These are phyloP conservation scores for Samia ricini DNA, from an alignment of 1,140 invertebrate species.

Conservation along the genomic window DNA sequence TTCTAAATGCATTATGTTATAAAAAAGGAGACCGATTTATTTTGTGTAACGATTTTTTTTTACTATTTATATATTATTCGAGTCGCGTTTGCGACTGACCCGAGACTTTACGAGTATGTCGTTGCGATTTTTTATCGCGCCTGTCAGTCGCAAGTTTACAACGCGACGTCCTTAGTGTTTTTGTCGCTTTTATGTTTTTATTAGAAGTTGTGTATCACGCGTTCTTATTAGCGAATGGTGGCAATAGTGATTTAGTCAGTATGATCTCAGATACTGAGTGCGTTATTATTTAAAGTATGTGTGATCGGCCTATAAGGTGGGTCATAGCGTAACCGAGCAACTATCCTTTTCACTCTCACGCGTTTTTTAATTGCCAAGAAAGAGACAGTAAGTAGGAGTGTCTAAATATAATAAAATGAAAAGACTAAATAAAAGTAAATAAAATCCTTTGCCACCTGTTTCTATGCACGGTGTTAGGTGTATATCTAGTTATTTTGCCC, in stretches of 20 bases:
- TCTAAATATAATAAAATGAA: too few relatives aligned
- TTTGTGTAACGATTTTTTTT: constrained; percentile 17
- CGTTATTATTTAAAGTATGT: neutral
- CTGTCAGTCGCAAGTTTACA: neutral
- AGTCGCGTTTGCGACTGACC: neutral
- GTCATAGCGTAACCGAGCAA: too few relatives aligned
- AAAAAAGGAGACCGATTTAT: constrained; percentile 10
- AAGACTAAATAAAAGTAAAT: neutral
- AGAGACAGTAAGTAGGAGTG: too few relatives aligned
- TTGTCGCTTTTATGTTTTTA: constrained; percentile 21
- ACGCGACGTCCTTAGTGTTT: neutral
- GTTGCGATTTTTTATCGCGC: neutral
- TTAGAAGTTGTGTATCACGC: constrained; percentile 7
- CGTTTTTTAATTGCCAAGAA: neutral
- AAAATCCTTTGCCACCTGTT: constrained; percentile 35
- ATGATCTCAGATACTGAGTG: constrained; percentile 49
- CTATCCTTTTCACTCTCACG: constrained; percentile 2
- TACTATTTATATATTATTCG: constrained; percentile 19
- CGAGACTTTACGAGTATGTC: neutral
- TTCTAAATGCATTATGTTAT: constrained; percentile 21
- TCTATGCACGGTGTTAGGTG: constrained; percentile 48
- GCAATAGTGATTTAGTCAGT: constrained; percentile 42
- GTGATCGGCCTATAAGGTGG: neutral
- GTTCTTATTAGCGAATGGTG: constrained; percentile 13
- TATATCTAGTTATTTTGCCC: constrained; percentile 35